Percentiles rank a stretch among this genome's conserved stretches.
Evolutionary conservation across 2,113 vertebrate genomes (phyloP).

Genomic region (Pogona vitticeps): DNA sequence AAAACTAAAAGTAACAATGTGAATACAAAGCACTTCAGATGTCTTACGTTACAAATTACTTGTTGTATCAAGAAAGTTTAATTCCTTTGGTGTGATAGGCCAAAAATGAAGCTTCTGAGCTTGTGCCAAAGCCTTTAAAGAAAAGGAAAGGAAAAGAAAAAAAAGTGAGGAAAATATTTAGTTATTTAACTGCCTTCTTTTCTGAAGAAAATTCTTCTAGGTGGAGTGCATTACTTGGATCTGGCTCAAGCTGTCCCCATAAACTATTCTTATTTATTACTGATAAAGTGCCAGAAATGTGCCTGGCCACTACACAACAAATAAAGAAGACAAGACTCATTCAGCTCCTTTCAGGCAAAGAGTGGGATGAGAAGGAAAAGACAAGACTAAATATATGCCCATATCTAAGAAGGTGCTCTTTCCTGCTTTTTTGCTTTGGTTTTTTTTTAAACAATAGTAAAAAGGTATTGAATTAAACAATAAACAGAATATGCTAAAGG

Average conservation of each 20-base stretch:
- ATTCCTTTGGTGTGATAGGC: not conserved
- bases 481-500: not conserved
- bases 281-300: slow-evolving; percentile 10
- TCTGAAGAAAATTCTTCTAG: slow-evolving; percentile 3
- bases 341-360: not conserved
- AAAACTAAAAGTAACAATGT: not conserved
- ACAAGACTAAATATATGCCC: not conserved
- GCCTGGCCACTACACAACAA: slow-evolving; percentile 8
- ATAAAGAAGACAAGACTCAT: not conserved
- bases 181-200: not conserved
- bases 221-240: not conserved
- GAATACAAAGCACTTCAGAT: not conserved
- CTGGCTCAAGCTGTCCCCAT: slow-evolving; percentile 18
- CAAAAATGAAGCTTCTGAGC: not conserved
- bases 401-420: not conserved
- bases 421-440: not conserved
- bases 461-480: not conserved
- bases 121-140: slow-evolving; percentile 4
- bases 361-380: not conserved
- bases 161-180: not conserved
- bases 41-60: not conserved
- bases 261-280: slow-evolving; percentile 22
- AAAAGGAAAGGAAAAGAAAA: not conserved
- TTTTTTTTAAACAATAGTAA: not conserved
- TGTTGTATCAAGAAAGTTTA: not conserved